Evolutionary conservation across 2,888 invertebrate species (phyloP).

Genomic region (Drosophila mayaguana): DNA sequence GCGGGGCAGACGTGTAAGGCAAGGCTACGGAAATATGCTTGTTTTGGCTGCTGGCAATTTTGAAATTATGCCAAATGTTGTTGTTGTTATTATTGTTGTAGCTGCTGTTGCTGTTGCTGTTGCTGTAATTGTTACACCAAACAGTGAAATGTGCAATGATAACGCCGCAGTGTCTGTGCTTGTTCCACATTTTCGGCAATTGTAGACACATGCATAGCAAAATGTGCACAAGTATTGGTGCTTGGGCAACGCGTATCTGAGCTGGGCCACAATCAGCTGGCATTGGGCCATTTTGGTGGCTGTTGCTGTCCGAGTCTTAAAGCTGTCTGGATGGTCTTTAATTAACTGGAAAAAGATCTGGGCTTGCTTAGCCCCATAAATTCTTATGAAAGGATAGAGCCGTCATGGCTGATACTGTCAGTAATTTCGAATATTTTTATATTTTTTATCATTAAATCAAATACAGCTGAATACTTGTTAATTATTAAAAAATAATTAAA

Average conservation of each 20-base stretch:
- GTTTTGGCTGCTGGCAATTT: conserved; percentile 74
- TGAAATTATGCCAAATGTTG: conserved; percentile 74
- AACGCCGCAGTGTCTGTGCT: conserved; percentile 65
- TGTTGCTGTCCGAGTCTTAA: conserved; percentile 30
- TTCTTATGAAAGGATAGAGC: neutral
- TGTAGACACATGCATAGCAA: conserved; percentile 9
- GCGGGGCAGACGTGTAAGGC: conserved; percentile 14
- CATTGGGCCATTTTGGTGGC: conserved; percentile 50
- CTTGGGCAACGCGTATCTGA: conserved; percentile 38
- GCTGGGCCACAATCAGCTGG: conserved; percentile 30
- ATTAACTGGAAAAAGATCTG: conserved; percentile 43
- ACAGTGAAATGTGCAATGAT: conserved; percentile 77
- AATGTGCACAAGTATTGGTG: conserved; percentile 25
- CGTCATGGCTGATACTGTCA: neutral
- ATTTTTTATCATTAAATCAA: too few species aligned
- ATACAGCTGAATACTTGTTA: too few species aligned
- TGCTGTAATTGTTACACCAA: conserved; percentile 78
- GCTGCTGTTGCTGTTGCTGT: conserved; percentile 56
- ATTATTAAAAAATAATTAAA: conserved; percentile 1
- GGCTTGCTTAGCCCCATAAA: neutral
- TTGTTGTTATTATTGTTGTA: conserved; percentile 35
- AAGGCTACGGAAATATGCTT: conserved; percentile 47
- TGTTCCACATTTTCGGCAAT: conserved; percentile 55
- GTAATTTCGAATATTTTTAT: too few species aligned
- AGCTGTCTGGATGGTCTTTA: conserved; percentile 21